phyloP scores from a whole-genome alignment of 2,113 vertebrate genomes.

The Pelvicachromis taeniatus region DNA sequence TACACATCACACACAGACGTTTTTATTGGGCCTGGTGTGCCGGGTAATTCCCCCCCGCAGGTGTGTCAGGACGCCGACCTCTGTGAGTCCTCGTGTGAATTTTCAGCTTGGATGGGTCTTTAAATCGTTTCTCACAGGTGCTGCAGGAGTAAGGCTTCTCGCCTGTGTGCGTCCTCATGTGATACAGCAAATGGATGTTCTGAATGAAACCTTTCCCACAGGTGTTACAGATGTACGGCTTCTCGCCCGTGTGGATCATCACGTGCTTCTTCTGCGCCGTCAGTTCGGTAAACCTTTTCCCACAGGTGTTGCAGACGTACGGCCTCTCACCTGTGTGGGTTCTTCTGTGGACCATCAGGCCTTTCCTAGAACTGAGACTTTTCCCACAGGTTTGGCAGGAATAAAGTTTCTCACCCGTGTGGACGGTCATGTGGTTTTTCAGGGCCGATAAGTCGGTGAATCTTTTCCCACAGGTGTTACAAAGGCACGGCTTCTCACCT shows the following conservation, averaged over 20 bases:
- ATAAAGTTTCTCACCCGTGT: background rate
- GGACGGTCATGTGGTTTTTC: background rate
- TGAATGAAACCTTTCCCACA: background rate
- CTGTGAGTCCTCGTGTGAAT: background rate
- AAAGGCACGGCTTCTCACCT: background rate
- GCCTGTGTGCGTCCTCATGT: background rate
- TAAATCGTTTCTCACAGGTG: background rate
- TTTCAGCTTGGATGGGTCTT: background rate
- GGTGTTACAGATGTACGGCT: background rate
- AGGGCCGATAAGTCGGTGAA: background rate
- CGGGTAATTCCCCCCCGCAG: background rate
- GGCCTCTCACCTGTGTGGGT: background rate
- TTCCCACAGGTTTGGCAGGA: background rate
- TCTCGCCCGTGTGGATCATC: background rate
- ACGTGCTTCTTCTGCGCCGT: background rate
- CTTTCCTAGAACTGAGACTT: background rate
- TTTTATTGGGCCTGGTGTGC: background rate
- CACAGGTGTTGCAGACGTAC: background rate
- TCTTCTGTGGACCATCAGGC: background rate
- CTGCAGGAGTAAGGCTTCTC: background rate
- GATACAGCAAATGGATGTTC: background rate
- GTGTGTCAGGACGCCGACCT: background rate
- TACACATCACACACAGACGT: background rate
- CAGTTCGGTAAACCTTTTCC: background rate
- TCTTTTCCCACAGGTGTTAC: background rate